A percentile compares a stretch with the other conserved stretches of the same genome.
These are phyloP conservation scores for Galaxea fascicularis DNA, from an alignment of 92 coral and sea anemone species.

Conservation along the genomic window DNA sequence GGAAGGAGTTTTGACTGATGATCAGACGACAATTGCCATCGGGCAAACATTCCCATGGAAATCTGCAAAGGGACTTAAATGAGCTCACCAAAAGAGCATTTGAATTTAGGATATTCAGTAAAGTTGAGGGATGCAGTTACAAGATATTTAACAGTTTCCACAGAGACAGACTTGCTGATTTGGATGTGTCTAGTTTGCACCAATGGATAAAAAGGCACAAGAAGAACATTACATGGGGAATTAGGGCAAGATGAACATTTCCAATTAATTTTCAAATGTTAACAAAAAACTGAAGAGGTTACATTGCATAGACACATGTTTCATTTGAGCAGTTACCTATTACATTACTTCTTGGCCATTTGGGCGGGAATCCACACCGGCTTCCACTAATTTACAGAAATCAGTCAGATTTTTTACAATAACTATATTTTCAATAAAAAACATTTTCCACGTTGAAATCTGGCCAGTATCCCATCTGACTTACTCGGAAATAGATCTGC, in stretches of 20 bases:
- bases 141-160: constrained; percentile 13
- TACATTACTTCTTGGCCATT: too few species aligned
- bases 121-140: constrained; percentile 17
- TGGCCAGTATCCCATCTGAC: too few species aligned
- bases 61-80: constrained; percentile 39
- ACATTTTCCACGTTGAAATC: too few species aligned
- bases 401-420: too few species aligned
- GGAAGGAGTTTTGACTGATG: constrained; percentile 33
- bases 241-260: constrained; percentile 19
- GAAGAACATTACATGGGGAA: constrained; percentile 28
- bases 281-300: too few species aligned
- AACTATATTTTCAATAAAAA: too few species aligned
- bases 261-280: background rate
- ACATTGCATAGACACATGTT: too few species aligned
- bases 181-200: constrained; percentile 40
- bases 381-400: too few species aligned
- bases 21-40: constrained; percentile 13
- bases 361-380: too few species aligned
- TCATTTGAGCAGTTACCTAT: too few species aligned
- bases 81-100: constrained; percentile 47
- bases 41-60: constrained; percentile 5
- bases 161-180: constrained; percentile 31
- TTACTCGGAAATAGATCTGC: too few species aligned
- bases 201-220: constrained; percentile 50
- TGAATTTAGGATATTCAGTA: constrained; percentile 11